These are phyloP conservation scores for Trichosurus vulpecula DNA, from an alignment of 2,797 vertebrate species.

Conservation along the genomic window DNA sequence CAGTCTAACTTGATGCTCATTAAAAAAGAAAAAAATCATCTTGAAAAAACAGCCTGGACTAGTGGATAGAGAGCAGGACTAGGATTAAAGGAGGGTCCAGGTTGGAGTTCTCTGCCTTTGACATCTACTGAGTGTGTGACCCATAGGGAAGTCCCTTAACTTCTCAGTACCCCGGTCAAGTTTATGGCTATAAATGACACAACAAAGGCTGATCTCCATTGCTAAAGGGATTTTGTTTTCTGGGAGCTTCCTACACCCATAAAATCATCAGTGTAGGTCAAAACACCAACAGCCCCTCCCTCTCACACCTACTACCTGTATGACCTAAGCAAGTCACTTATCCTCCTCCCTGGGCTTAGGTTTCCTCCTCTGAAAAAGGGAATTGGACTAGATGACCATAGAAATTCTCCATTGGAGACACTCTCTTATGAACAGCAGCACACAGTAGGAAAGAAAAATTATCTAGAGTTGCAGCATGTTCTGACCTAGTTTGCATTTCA, in stretches of 20 bases:
- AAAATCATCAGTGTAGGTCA: neutral
- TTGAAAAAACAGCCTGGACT: neutral
- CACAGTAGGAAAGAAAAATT: conserved; percentile 12
- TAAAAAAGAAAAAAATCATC: neutral
- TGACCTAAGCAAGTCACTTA: neutral
- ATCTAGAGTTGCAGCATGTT: neutral
- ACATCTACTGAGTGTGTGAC: neutral
- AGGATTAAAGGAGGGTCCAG: neutral
- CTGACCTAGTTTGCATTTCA: conserved; percentile 20
- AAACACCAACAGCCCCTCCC: neutral
- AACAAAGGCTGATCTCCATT: neutral
- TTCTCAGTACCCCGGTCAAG: neutral
- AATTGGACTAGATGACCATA: neutral
- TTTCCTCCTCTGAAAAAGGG: neutral
- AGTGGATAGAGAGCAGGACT: neutral
- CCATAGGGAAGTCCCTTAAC: neutral
- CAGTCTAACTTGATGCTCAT: neutral
- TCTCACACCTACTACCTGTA: neutral
- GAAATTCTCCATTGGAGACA: neutral
- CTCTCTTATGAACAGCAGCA: conserved; percentile 32
- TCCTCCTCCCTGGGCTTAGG: neutral
- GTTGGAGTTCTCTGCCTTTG: neutral
- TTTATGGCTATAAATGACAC: neutral
- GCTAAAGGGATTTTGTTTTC: neutral
- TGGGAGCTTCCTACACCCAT: neutral